Evolutionary conservation across 2,113 vertebrate species (phyloP).

Genomic region (Sylvia atricapilla): DNA sequence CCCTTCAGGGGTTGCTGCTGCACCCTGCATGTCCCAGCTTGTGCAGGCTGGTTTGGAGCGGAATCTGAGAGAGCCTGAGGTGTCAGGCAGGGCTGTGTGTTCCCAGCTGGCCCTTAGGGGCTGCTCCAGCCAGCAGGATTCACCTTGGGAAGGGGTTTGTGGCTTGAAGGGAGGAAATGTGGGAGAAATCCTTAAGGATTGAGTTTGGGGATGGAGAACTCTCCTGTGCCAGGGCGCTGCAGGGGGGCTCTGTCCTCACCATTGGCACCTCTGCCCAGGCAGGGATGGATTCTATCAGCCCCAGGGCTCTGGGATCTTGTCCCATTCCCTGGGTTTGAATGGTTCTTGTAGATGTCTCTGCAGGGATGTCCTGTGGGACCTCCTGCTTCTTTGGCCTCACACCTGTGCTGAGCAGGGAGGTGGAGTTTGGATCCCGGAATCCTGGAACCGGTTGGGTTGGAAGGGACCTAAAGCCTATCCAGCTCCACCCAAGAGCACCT

Average conservation of each 20-base stretch:
- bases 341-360: background rate
- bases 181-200: background rate
- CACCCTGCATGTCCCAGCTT: accelerated
- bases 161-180: background rate
- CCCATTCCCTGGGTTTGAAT: accelerated
- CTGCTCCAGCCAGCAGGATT: background rate
- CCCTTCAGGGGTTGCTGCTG: background rate
- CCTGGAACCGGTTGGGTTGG: background rate
- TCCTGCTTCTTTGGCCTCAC: background rate
- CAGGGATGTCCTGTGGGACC: background rate
- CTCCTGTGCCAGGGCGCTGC: accelerated
- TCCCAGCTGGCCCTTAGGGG: background rate
- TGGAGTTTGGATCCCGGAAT: background rate
- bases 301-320: background rate
- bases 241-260: background rate
- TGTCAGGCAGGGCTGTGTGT: background rate
- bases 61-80: background rate
- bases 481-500: background rate
- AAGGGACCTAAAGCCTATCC: background rate
- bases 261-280: background rate
- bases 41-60: accelerated
- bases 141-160: background rate
- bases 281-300: accelerated
- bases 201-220: background rate
- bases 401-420: accelerated